Evolutionary conservation across 2,113 vertebrate species (phyloP), one percentile per base, ranked within the genome.

Genomic region (Fulica atra): DNA sequence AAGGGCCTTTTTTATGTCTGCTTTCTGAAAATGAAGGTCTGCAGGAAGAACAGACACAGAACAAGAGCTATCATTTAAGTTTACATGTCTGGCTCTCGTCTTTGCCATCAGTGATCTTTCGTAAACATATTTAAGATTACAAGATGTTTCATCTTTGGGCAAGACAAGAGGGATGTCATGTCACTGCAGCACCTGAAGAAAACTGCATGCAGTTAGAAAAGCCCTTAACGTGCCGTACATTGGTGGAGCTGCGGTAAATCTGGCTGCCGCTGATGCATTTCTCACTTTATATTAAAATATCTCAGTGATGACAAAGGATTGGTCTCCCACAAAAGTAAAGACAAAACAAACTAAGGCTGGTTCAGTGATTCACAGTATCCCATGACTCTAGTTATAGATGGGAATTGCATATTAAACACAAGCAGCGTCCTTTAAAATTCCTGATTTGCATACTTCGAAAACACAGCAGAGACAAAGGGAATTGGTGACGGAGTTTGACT

Each of bases 141-240:
- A 63, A 81, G 38, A 51, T 66, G 56, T 92, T 97, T 97, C 70
- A 92, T 95, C 95, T 96, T 81, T 60, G 59, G 40, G 50, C 72
- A 91, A 89, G 85, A 48, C 69, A 83, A 88, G 63, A 88, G 40
- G 51, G 63, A 79, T 96, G 42, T 91, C 85, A 25, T 91, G 80
- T 68, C 61, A 60, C n/a, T 48, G n/a, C 53, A 84, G 56, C 63
- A 95, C 86, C 86, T 95, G 64, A 94, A 93, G 89, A 95, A 94
- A 95, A 92, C 59, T 88, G 24, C 84, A 74, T 42, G 11, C 28
- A 8, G 48, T 92, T 96, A 94, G 83, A 95, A 96, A 79, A 95
- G 36, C 38, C 53, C 35, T 92, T 83, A 65, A 51, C 51, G 20
- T 78, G 14, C 40, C 2, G 0, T 71, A 63, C 3, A 6, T 42